A percentile compares a stretch with the other conserved stretches of the same genome.
Conservation (phyloP, 2,113 vertebrate genomes). For the Tachysurus vachellii region DNA sequence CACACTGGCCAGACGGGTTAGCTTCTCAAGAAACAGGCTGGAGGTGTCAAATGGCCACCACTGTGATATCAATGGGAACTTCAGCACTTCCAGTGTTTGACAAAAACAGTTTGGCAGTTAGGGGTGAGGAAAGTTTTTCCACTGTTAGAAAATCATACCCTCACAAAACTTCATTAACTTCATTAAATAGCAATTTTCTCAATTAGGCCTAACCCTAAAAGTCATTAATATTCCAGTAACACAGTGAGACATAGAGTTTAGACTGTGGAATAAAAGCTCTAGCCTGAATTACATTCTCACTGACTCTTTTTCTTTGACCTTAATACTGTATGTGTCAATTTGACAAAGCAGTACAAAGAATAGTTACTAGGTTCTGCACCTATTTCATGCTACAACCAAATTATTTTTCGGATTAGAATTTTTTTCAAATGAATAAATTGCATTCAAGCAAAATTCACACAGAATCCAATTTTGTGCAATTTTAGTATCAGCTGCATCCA, state of each 20-base stretch:
- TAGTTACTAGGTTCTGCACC: not conserved
- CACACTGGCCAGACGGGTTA: slow-evolving; percentile 25
- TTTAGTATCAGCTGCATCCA: slow-evolving; percentile 5
- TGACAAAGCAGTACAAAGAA: not conserved
- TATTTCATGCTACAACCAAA: not conserved
- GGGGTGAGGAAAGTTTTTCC: not conserved
- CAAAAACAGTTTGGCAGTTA: slow-evolving; percentile 17
- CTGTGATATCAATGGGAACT: slow-evolving; percentile 39
- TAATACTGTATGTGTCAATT: slow-evolving; percentile 53
- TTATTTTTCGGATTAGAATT: not conserved
- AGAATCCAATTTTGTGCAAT: slow-evolving; percentile 3
- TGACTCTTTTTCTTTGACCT: slow-evolving; percentile 68
- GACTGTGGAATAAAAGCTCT: slow-evolving; percentile 33
- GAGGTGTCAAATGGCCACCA: slow-evolving; percentile 46
- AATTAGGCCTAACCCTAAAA: slow-evolving; percentile 58
- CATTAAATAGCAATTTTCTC: slow-evolving; percentile 49
- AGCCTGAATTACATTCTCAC: slow-evolving; percentile 59
- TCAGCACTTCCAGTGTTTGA: slow-evolving; percentile 22
- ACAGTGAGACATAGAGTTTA: slow-evolving; percentile 46
- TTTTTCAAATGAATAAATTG: not conserved
- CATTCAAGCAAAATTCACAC: not conserved
- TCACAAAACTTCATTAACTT: slow-evolving; percentile 32
- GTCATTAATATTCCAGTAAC: slow-evolving; percentile 39
- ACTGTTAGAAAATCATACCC: not conserved
- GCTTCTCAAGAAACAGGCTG: slow-evolving; percentile 21